Base-by-base conservation (phyloP, 2,888 invertebrate genomes). In the Griposia aprilina region DNA sequence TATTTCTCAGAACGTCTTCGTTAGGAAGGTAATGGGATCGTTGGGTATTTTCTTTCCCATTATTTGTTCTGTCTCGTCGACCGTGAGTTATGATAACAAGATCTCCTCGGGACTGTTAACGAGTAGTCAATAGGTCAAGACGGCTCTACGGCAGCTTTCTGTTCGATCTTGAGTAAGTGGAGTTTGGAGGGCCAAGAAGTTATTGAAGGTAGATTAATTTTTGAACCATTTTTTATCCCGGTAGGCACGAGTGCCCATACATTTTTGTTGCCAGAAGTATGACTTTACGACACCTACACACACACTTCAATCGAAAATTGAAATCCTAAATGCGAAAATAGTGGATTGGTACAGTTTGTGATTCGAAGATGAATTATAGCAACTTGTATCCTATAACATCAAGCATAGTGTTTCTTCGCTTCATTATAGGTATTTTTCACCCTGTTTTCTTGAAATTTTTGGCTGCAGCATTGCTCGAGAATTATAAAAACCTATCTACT, bases 31-130 rank as follows among this genome's bases (percentile, higher is more conserved):
- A 83, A 74, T 45, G 57, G 41, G 36, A 68, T 55, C 62, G 10
- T 74, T 52, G n/a, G 5, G 26, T 52, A 30, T 82, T 66, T 68
- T 48, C 55, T 84, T 59, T 26, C 57, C 52, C 50, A 84, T 74
- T 63, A 70, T 70, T 80, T 59, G 20, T 60, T 71, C 55, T 41
- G 36, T 36, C 57, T 79, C 84, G 57, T 74, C 30, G 60, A 65
- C 69, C 26, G 13, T 48, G 48, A 36, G 74, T 50, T 84, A 69
- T 69, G 30, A 50, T 62, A 66, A 84, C 73, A 57, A 74, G 80
- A 30, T 11, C 60, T 57, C 36, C 50, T 50, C 50, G 15, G 52
- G 0, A 15, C 36, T 63, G 36, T 17, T 78, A 81, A 83, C 71
- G 71, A 81, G 71, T 45, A 57, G 48, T 30, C 36, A 45, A 7